phyloP scores from a whole-genome alignment of 2,888 invertebrate genomes.

The Amiota communis region DNA sequence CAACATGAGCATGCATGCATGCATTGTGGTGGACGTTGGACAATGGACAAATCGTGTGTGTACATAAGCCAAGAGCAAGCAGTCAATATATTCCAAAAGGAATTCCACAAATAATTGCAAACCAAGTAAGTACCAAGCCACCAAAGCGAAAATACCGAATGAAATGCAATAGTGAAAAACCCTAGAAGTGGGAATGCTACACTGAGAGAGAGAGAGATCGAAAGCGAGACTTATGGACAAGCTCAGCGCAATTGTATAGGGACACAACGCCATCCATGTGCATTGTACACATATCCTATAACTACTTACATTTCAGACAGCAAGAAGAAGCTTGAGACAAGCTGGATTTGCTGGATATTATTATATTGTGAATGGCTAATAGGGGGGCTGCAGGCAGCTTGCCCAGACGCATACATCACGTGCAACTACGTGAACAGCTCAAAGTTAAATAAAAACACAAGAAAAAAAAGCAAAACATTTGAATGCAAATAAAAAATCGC shows the following conservation, averaged over 20 bases:
- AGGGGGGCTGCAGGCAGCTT: neutral
- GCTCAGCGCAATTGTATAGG: constrained; percentile 49
- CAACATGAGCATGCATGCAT: neutral
- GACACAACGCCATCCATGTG: neutral
- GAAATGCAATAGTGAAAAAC: too few species aligned
- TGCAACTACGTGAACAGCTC: constrained; percentile 46
- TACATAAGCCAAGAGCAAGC: constrained; percentile 40
- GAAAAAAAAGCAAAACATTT: constrained; percentile 48
- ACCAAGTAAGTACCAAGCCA: constrained; percentile 41
- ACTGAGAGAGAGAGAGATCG: too few species aligned
- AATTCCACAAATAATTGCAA: constrained; percentile 69
- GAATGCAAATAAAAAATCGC: constrained; percentile 71
- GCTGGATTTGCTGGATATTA: neutral
- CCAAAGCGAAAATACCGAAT: constrained; percentile 21
- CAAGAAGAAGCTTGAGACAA: too few species aligned
- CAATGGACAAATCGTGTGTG: neutral
- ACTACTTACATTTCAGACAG: too few species aligned
- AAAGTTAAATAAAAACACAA: constrained; percentile 24
- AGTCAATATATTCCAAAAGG: constrained; percentile 68
- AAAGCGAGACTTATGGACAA: constrained; percentile 56
- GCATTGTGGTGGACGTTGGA: neutral
- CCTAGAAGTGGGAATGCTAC: too few species aligned
- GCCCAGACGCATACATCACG: constrained; percentile 58
- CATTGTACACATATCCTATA: too few species aligned
- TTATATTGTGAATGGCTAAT: neutral